Percentiles rank a stretch among this genome's conserved stretches.
phyloP scores from a whole-genome alignment of 2,797 vertebrate genomes.

The Ara ararauna region DNA sequence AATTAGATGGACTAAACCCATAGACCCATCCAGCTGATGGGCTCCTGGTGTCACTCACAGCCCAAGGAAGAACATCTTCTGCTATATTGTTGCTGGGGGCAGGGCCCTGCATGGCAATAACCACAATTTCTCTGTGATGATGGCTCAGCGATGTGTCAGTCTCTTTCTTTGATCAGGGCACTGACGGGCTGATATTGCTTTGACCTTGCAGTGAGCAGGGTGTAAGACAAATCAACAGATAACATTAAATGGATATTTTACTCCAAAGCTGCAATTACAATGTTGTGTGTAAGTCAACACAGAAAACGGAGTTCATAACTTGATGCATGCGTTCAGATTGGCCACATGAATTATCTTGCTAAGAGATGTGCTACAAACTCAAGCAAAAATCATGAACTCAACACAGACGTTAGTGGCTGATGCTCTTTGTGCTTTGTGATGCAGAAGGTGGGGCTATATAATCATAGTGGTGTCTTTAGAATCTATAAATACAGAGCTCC shows the following conservation, averaged over 20 bases:
- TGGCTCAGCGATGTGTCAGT: background rate
- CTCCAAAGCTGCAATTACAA: background rate
- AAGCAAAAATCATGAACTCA: background rate
- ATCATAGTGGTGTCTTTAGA: slow-evolving; percentile 27
- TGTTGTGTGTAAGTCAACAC: background rate
- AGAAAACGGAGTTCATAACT: background rate
- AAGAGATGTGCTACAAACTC: background rate
- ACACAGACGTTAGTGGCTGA: background rate
- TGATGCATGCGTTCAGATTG: background rate
- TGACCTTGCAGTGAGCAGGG: background rate
- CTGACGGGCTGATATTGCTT: background rate
- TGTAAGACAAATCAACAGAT: background rate
- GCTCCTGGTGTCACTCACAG: background rate
- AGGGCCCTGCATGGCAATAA: background rate
- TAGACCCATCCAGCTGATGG: background rate
- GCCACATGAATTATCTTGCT: background rate
- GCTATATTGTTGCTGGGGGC: background rate
- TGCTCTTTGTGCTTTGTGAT: background rate
- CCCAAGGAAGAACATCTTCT: background rate
- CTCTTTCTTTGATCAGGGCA: background rate
- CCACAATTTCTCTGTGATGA: background rate
- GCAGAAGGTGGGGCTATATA: background rate
- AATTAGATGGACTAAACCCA: background rate
- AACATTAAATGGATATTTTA: background rate
- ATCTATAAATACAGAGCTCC: slow-evolving; percentile 44